Conservation (phyloP, 2,113 vertebrate species). For the Arvicanthis niloticus region DNA sequence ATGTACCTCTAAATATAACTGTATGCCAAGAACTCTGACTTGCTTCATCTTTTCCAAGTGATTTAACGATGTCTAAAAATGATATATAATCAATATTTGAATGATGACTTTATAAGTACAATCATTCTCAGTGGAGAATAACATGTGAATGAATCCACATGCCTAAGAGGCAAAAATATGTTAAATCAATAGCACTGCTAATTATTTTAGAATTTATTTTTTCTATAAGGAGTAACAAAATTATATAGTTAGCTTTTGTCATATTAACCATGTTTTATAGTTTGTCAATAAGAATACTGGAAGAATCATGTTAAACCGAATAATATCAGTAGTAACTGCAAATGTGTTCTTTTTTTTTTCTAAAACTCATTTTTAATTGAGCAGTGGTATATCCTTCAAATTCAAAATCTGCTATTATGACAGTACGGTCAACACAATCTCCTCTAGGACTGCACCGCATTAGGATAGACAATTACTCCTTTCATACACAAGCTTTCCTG, state of each 20-base stretch:
- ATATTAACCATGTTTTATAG: not conserved
- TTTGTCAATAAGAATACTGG: constrained; percentile 5
- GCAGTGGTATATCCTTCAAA: not conserved
- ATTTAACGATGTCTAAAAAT: not conserved
- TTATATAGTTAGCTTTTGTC: not conserved
- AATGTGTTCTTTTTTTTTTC: constrained; percentile 15
- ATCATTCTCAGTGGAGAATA: not conserved
- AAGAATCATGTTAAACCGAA: not conserved
- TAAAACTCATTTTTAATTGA: not conserved
- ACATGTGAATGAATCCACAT: not conserved
- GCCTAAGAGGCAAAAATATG: not conserved
- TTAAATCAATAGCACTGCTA: constrained; percentile 10
- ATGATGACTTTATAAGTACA: not conserved
- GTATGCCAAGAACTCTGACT: not conserved
- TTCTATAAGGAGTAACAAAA: constrained; percentile 38
- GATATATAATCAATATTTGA: not conserved
- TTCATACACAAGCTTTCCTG: not conserved
- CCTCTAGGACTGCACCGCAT: not conserved
- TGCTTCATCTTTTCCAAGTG: not conserved
- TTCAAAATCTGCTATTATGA: not conserved
- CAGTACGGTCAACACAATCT: not conserved
- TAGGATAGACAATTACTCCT: not conserved
- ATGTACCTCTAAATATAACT: not conserved
- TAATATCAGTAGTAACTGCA: constrained; percentile 40
- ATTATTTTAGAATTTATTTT: constrained; percentile 40